Conservation (phyloP, 1,140 invertebrate species). For the Drosophila insularis region DNA sequence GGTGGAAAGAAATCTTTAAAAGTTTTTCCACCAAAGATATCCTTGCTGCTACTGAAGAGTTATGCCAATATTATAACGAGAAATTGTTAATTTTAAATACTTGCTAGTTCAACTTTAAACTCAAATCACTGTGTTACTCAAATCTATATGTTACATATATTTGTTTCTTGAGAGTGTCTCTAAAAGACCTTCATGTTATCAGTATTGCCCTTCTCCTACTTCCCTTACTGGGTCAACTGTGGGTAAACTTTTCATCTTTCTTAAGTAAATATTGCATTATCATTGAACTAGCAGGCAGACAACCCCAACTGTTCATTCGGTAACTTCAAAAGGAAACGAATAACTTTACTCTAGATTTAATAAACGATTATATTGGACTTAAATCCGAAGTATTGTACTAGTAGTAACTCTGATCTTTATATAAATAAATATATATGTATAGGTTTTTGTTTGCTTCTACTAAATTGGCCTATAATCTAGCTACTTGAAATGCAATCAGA, state of each 20-base stretch:
- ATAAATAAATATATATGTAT: neutral
- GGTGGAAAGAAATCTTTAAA: too few relatives aligned
- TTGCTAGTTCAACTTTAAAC: too few relatives aligned
- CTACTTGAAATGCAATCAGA: slow-evolving; percentile 69
- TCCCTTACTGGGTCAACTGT: slow-evolving; percentile 60
- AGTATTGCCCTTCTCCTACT: slow-evolving; percentile 37
- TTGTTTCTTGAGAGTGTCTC: too few relatives aligned
- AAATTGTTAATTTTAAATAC: too few relatives aligned
- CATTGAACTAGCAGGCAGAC: slow-evolving; percentile 14
- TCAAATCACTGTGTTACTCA: too few relatives aligned
- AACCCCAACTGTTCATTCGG: slow-evolving; percentile 26
- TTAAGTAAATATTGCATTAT: slow-evolving; percentile 18
- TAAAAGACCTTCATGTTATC: neutral
- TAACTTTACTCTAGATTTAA: slow-evolving; percentile 80
- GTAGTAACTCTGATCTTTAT: slow-evolving; percentile 24
- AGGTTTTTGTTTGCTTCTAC: slow-evolving; percentile 15
- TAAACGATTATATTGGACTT: slow-evolving; percentile 74
- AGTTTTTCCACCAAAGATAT: too few relatives aligned
- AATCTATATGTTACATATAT: too few relatives aligned
- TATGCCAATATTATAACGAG: too few relatives aligned
- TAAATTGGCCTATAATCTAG: slow-evolving; percentile 55
- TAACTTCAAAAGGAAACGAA: slow-evolving; percentile 60
- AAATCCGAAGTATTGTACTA: slow-evolving; percentile 63
- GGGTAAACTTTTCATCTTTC: slow-evolving; percentile 14
- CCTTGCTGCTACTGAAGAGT: too few relatives aligned